Conservation (phyloP, 2,113 vertebrate species). For the Petaurus breviceps region DNA sequence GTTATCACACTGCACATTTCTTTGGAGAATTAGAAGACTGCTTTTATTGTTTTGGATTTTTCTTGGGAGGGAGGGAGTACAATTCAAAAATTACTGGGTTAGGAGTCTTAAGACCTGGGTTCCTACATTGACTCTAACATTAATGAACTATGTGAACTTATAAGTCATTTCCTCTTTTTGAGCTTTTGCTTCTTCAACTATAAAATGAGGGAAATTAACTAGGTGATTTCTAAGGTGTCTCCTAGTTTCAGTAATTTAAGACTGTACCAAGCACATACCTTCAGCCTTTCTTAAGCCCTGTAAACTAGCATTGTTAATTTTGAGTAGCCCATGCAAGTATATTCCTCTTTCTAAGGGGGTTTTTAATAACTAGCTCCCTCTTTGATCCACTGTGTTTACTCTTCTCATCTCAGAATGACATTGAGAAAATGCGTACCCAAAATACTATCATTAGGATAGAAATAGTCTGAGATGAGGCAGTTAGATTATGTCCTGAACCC, state of each 20-base stretch:
- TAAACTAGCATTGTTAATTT: neutral
- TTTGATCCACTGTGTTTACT: neutral
- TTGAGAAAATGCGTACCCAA: neutral
- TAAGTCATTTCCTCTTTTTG: neutral
- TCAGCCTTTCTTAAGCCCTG: neutral
- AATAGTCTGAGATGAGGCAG: neutral
- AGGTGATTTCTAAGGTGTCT: neutral
- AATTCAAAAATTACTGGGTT: neutral
- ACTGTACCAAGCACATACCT: neutral
- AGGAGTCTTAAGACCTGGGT: neutral
- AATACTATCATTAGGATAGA: slow-evolving; percentile 7
- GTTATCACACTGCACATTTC: too few relatives aligned
- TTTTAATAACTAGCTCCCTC: neutral
- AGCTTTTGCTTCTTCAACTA: neutral
- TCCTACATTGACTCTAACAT: neutral
- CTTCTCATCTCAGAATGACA: slow-evolving; percentile 1
- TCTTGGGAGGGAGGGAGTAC: neutral
- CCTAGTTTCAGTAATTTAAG: neutral
- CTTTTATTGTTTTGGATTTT: neutral
- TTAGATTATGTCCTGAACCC: slow-evolving; percentile 7
- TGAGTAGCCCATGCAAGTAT: neutral
- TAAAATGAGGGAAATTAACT: neutral
- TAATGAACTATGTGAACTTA: neutral
- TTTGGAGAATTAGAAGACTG: too few relatives aligned
- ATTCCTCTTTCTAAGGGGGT: neutral